Evolutionary conservation across 1,140 invertebrate genomes (phyloP), one percentile per base, ranked within the genome.

Genomic region (Chionoecetes opilio): DNA sequence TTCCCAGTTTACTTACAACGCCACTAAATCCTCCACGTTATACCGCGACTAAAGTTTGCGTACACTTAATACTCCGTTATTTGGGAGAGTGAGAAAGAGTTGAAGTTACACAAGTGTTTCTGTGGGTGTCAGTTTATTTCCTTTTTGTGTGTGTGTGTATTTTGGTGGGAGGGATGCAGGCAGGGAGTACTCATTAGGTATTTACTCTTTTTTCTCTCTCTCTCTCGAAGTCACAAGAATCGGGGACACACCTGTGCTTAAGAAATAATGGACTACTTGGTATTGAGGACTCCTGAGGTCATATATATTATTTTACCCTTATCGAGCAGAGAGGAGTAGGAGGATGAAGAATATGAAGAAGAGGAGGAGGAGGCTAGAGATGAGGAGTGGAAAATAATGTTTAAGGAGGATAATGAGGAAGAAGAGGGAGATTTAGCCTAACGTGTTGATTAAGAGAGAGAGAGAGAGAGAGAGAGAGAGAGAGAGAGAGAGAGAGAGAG

Each of bases 1-100:
- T 75, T n/a, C 63, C 63, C 63, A n/a, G 63, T 75, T 75, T 75
- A 75, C 63, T 75, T 75, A 75, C 63, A 75, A 75, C n/a, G 21
- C 63, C 63, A 75, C 63, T 75, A 75, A 75, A 75, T 75, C n/a
- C 63, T 75, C 21, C 63, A 26, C 63, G 63, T 75, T 75, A 75
- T 75, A 75, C 63, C n/a, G 6, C 63, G 63, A 26, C 63, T n/a
- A 75, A 75, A 75, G 63, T 75, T 75, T 75, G 63, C 63, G 26
- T 75, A 75, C 63, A 75, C 63, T 75, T 75, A 75, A 75, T 75
- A 75, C 63, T 75, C 63, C 26, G 63, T 75, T 75, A 75, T 21
- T 75, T 75, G 63, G 63, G 17, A 21, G 63, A 75, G 63, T 75
- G 63, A 75, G n/a, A 21, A 75, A 75, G 63, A 75, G 63, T 75